Base-by-base conservation (phyloP, 2,113 vertebrate genomes). In the Notiomystis cincta region DNA sequence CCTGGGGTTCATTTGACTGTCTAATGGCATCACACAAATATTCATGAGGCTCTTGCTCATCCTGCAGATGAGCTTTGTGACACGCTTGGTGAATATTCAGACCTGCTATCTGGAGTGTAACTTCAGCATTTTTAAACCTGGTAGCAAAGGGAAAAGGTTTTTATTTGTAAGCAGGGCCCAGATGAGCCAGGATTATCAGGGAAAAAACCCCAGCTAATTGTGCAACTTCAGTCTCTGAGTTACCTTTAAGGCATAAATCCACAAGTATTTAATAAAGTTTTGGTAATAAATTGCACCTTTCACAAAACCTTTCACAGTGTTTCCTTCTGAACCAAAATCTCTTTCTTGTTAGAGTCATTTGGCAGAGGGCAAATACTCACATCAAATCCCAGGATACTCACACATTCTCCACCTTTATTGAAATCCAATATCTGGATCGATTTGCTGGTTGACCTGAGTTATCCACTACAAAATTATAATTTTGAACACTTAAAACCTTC, bases 41-140 rank as follows among this genome's bases (percentile, higher is more conserved):
- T 95, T 91, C 87, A 94, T 87, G 93, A 87, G 48, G 9, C 14
- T 87, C 77, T 84, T 66, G 51, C 50, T 95, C 92, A 53, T 69
- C n/a, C 50, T 61, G 60, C 40, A 23, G 33, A 64, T 50, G 71
- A 71, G 73, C 35, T 73, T 50, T 70, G 18, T 78, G 64, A 57
- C 48, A 84, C 72, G 15, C 47, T 37, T 18, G 37, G 37, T 82
- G 90, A 88, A 86, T 69, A 77, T 82, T 80, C 71, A 83, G 76
- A 42, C 15, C 35, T 57, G 40, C 14, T 76, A 5, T 14, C 66
- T 89, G 30, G 11, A 76, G 37, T 25, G 16, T 47, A 11, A 88
- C 14, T 7, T 25, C 54, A 80, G 61, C 0, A 0, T n/a, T 64
- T 88, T 57, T 13, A 66, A 73, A 42, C 38, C 37, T 40, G 13